Evolutionary conservation across 2,113 vertebrate genomes (phyloP).

Genomic region (Corythaixoides concolor): DNA sequence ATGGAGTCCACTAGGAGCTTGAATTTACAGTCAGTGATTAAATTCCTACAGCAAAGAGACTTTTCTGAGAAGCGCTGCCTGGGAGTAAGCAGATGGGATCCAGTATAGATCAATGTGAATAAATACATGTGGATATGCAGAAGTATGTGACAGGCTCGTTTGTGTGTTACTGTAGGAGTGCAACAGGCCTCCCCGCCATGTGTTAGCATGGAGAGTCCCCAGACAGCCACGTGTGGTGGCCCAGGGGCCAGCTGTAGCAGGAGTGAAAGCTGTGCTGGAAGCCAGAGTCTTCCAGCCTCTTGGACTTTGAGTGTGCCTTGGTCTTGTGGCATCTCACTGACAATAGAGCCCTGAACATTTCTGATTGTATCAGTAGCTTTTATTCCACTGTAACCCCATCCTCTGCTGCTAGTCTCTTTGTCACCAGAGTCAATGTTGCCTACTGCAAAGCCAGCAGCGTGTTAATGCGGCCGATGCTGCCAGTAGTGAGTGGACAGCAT

Average conservation of each 20-base stretch:
- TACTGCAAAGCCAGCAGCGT: neutral
- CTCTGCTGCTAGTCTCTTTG: neutral
- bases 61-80: neutral
- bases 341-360: neutral
- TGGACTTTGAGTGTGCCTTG: neutral
- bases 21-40: no score
- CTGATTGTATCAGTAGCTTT: neutral
- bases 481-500: neutral
- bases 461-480: neutral
- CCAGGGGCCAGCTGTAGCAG: no score
- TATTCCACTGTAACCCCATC: neutral
- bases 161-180: neutral
- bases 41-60: neutral
- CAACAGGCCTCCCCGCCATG: neutral
- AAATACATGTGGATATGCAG: rapidly evolving
- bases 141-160: neutral
- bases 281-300: neutral
- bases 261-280: neutral
- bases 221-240: neutral
- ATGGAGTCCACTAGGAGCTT: neutral
- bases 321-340: rapidly evolving
- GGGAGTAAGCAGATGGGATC: neutral
- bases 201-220: rapidly evolving
- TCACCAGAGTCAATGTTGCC: neutral
- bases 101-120: neutral